Percentiles rank a stretch among this genome's conserved stretches.
phyloP scores from a whole-genome alignment of 2,888 invertebrate genomes.

The Drosophila rubida region DNA sequence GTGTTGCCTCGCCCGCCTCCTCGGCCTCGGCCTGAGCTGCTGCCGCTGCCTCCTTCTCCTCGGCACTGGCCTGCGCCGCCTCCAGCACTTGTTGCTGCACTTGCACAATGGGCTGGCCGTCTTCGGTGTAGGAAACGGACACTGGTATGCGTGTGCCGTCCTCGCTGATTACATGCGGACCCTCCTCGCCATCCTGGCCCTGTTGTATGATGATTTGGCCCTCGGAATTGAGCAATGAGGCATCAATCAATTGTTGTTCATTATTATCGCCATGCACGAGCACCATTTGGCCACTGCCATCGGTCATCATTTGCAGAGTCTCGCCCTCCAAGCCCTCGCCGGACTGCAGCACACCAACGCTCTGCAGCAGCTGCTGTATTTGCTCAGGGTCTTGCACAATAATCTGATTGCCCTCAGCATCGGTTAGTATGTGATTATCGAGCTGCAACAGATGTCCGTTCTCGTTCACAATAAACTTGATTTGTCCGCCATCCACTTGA shows the following conservation, averaged over 20 bases:
- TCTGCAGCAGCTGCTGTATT: conserved; percentile 85
- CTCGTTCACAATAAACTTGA: conserved; percentile 85
- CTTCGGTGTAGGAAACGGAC: conserved; percentile 84
- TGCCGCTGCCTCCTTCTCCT: conserved; percentile 68
- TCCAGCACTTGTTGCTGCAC: conserved; percentile 83
- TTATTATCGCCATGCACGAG: conserved; percentile 85
- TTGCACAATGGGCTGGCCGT: conserved; percentile 84
- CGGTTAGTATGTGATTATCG: conserved; percentile 85
- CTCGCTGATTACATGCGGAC: conserved; percentile 84
- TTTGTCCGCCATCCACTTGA: conserved; percentile 85
- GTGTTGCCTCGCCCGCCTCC: conserved; percentile 48
- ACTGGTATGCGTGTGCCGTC: conserved; percentile 85
- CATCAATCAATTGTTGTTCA: conserved; percentile 85
- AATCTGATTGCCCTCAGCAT: conserved; percentile 85
- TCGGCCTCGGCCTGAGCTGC: conserved; percentile 54
- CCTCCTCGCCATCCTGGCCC: conserved; percentile 84
- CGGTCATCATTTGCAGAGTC: conserved; percentile 85
- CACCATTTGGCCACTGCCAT: conserved; percentile 85
- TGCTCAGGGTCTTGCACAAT: conserved; percentile 85
- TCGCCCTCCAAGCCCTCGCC: conserved; percentile 85
- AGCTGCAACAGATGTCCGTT: conserved; percentile 84
- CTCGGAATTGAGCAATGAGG: conserved; percentile 84
- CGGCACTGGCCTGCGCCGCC: conserved; percentile 60
- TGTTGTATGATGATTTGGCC: conserved; percentile 85
- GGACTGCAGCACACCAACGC: conserved; percentile 84